Percentiles rank a stretch among this genome's conserved stretches.
Conservation (phyloP, 2,113 vertebrate genomes). For the Miniopterus natalensis region DNA sequence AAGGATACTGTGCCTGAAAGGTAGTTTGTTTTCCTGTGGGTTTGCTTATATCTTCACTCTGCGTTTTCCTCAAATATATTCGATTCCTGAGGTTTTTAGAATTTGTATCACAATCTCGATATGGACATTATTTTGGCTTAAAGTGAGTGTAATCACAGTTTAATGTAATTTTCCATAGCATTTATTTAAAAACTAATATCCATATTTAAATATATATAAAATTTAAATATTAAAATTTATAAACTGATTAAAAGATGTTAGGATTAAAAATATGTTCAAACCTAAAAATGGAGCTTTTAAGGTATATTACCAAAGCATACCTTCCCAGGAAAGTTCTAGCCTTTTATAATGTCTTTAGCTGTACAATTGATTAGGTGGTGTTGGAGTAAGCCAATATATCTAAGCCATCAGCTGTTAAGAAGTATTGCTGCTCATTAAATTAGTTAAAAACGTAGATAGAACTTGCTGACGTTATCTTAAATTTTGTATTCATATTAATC, state of each 20-base stretch:
- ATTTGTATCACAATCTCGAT: background rate
- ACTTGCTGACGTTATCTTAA: background rate
- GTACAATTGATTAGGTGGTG: background rate
- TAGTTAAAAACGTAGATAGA: background rate
- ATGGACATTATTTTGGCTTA: slow-evolving; percentile 7
- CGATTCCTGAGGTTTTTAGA: background rate
- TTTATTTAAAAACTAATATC: background rate
- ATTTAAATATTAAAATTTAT: background rate
- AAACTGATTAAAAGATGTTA: slow-evolving; percentile 41
- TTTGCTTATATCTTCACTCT: slow-evolving; percentile 44
- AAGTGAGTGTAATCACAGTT: slow-evolving; percentile 1
- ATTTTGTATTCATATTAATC: background rate
- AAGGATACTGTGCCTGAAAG: slow-evolving; percentile 37
- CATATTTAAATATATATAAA: slow-evolving; percentile 35
- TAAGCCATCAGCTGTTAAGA: background rate
- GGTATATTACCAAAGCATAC: background rate
- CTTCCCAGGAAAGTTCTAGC: background rate
- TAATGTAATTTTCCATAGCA: slow-evolving; percentile 15
- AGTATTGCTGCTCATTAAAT: background rate
- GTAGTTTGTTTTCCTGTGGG: slow-evolving; percentile 28
- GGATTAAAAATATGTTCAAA: slow-evolving; percentile 3
- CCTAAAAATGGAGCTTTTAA: slow-evolving; percentile 28
- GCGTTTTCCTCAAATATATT: background rate
- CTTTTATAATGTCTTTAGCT: background rate
- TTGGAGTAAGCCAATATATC: background rate